Evolutionary conservation across 1,140 invertebrate species (phyloP), one percentile per base, ranked within the genome.

Genomic region (Heliconius hermathena): DNA sequence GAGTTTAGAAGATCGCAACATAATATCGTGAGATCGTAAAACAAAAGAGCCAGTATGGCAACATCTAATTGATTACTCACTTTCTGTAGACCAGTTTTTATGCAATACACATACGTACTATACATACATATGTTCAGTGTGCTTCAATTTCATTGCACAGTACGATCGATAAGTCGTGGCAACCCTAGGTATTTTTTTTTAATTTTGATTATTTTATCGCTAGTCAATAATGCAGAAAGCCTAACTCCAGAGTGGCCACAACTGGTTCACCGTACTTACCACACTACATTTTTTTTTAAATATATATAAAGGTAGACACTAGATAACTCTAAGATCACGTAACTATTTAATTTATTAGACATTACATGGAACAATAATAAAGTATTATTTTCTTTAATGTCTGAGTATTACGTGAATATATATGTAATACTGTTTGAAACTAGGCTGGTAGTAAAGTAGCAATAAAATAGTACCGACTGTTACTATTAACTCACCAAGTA

Each of bases 1-100:
- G 85, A 85, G 81, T 72, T 81, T 77, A 46, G 73, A 76, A 76
- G 76, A 85, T 87, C 82, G 85, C 86, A 87, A 89, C 79, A 81
- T 78, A 8, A 20, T 20, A 57, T 22, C 86, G 86, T 85, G 85
- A 76, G 88, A 85, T 66, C 49, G 80, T 22, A 52, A 80, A 85
- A 89, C 88, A 88, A 90, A 87, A 82, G 80, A 72, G 73, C 41
- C 52, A 77, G 73, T 83, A 72, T 79, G 54, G 76, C 82, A 82
- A 86, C 82, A 80, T 77, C 84, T 89, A 90, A 91, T 89, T 90
- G 88, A 85, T 89, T 88, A 88, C 82, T 89, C 86, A 87, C 86
- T 87, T 88, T 88, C 85, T 84, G 85, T 78, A 82, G 82, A 80
- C 82, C 72, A 85, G 80, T 85, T 71, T 85, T 84, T 85, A 81